A percentile compares a stretch with the other conserved stretches of the same genome.
Conservation (phyloP, 2,888 invertebrate species). For the Pandemis cinnamomeana region DNA sequence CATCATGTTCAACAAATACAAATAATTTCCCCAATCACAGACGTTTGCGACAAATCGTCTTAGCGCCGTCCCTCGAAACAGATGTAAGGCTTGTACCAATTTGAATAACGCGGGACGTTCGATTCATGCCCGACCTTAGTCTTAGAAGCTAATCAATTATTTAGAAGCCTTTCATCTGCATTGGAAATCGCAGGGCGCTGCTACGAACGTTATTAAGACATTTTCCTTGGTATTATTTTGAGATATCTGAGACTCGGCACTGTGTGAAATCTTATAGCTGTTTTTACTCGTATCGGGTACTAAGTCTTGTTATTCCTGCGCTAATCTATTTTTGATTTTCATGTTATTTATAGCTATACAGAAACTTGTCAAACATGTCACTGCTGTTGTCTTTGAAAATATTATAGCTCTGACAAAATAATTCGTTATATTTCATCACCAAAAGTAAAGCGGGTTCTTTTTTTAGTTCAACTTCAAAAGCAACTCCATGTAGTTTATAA, state of each 20-base stretch:
- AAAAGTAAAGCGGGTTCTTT: too few species aligned
- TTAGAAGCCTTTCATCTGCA: constrained; percentile 66
- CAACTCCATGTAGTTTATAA: too few species aligned
- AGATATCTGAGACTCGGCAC: constrained; percentile 13
- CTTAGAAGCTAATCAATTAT: constrained; percentile 71
- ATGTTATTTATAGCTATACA: not conserved
- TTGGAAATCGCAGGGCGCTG: constrained; percentile 45
- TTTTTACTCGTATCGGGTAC: not conserved
- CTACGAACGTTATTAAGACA: constrained; percentile 7
- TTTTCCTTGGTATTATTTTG: constrained; percentile 24
- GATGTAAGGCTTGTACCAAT: constrained; percentile 61
- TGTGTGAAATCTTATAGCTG: constrained; percentile 3
- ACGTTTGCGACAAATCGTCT: constrained; percentile 40
- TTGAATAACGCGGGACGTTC: constrained; percentile 66
- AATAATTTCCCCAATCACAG: constrained; percentile 11
- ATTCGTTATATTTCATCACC: too few species aligned
- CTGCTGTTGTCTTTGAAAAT: not conserved
- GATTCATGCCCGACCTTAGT: constrained; percentile 54
- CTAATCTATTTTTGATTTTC: not conserved
- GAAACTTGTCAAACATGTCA: not conserved
- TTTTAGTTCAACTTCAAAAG: too few species aligned
- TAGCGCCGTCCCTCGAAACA: constrained; percentile 54
- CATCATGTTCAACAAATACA: constrained; percentile 5
- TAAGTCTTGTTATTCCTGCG: not conserved
- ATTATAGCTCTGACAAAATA: too few species aligned